Percentiles rank a stretch among this genome's conserved stretches.
phyloP scores from a whole-genome alignment of 1,140 invertebrate species.

The Danaus plexippus region DNA sequence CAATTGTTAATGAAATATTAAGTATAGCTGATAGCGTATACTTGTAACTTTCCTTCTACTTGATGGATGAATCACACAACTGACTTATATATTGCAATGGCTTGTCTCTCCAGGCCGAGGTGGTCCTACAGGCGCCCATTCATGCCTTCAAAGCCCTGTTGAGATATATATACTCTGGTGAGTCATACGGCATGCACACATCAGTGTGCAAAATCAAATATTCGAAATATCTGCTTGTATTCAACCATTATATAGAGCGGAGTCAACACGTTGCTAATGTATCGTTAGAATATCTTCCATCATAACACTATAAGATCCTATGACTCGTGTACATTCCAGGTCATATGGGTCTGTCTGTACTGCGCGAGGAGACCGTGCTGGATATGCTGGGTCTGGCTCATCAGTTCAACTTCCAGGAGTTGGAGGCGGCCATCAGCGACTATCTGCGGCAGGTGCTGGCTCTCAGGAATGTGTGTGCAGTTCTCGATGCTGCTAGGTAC shows the following conservation, averaged over 20 bases:
- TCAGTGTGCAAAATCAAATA: no score
- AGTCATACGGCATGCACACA: conserved; percentile 5
- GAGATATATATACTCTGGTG: conserved; percentile 94
- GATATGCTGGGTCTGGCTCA: conserved; percentile 93
- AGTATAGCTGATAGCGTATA: no score
- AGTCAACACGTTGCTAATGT: no score
- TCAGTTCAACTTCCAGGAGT: conserved; percentile 94
- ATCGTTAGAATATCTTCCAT: no score
- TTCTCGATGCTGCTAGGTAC: conserved; percentile 92
- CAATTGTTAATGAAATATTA: no score
- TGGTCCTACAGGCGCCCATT: conserved; percentile 89
- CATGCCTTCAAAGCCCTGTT: conserved; percentile 91
- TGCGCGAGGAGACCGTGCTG: conserved; percentile 89
- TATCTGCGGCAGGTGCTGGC: conserved; percentile 91
- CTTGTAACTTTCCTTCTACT: no score
- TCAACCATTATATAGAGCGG: no score
- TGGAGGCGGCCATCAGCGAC: conserved; percentile 93
- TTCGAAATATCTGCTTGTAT: no score
- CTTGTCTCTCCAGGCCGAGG: conserved; percentile 75
- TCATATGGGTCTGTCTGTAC: conserved; percentile 82
- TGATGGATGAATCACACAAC: no score
- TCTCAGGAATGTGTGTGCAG: conserved; percentile 91
- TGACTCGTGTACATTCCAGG: conserved; percentile 22
- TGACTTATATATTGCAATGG: no score
- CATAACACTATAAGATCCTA: no score